Evolutionary conservation across 1,140 invertebrate genomes (phyloP).

Genomic region (Drosophila serrata): DNA sequence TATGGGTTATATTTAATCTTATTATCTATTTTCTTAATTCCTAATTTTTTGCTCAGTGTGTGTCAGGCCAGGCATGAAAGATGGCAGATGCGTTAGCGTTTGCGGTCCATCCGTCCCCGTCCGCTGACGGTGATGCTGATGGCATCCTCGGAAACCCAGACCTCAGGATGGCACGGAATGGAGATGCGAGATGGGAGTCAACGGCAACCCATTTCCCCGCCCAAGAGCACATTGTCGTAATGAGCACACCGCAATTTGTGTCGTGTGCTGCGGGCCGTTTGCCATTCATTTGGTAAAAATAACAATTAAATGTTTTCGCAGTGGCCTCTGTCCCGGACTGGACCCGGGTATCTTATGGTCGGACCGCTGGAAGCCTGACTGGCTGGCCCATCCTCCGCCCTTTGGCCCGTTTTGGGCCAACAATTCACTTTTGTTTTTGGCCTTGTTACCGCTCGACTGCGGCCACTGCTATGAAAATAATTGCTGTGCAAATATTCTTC

Average conservation of each 20-base stretch:
- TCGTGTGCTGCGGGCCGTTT: conserved; percentile 79
- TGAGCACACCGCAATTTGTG: conserved; percentile 83
- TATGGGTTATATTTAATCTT: not conserved
- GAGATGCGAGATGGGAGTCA: conserved; percentile 15
- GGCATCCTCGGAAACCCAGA: conserved; percentile 23
- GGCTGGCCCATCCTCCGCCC: conserved; percentile 21
- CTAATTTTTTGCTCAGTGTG: conserved; percentile 14
- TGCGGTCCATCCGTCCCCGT: conserved; percentile 50
- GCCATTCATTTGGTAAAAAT: conserved; percentile 84
- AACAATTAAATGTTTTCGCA: conserved; percentile 84
- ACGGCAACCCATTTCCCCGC: conserved; percentile 16
- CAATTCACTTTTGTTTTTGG: conserved; percentile 78
- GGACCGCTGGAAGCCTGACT: not conserved
- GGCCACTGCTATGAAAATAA: conserved; percentile 70
- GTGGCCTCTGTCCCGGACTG: conserved; percentile 59
- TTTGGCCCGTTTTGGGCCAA: conserved; percentile 34
- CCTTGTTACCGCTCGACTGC: conserved; percentile 52
- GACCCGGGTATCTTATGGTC: conserved; percentile 30
- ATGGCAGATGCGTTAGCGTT: conserved; percentile 72
- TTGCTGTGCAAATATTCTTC: conserved; percentile 77
- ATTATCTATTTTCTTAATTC: not conserved
- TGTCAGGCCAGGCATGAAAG: conserved; percentile 71
- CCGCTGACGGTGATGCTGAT: conserved; percentile 27
- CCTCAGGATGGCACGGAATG: conserved; percentile 14
- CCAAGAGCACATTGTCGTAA: conserved; percentile 69